Evolutionary conservation across 2,888 invertebrate genomes (phyloP).

Genomic region (Octonoba sinensis): DNA sequence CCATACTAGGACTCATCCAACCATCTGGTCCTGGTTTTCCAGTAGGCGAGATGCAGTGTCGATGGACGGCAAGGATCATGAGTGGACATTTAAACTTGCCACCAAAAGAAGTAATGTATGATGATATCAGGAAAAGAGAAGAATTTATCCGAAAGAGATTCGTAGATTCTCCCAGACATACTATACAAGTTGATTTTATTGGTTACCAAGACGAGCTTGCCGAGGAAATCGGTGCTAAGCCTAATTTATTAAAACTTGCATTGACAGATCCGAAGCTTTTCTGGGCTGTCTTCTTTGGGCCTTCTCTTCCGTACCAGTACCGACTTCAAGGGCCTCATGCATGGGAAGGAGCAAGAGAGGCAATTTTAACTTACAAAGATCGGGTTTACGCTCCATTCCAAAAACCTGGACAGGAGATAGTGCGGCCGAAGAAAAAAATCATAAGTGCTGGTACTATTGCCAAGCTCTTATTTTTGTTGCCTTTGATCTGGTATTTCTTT

Average conservation of each 20-base stretch:
- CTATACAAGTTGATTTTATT: slow-evolving; percentile 62
- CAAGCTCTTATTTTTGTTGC: slow-evolving; percentile 33
- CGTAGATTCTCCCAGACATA: slow-evolving; percentile 65
- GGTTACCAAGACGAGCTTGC: slow-evolving; percentile 73
- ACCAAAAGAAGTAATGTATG: slow-evolving; percentile 47
- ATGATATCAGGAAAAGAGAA: slow-evolving; percentile 33
- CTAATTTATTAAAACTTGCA: slow-evolving; percentile 69
- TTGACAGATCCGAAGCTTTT: slow-evolving; percentile 68
- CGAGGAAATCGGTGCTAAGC: slow-evolving; percentile 70
- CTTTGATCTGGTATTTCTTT: slow-evolving; percentile 39
- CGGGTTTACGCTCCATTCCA: slow-evolving; percentile 65
- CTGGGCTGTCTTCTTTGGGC: slow-evolving; percentile 69
- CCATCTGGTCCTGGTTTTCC: slow-evolving; percentile 66
- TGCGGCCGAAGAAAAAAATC: slow-evolving; percentile 12
- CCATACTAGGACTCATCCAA: slow-evolving; percentile 67
- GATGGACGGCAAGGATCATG: slow-evolving; percentile 61
- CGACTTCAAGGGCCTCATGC: slow-evolving; percentile 71
- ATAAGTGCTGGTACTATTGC: slow-evolving; percentile 10
- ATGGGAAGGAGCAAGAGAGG: slow-evolving; percentile 72
- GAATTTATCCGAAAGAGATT: slow-evolving; percentile 55
- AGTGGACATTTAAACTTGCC: slow-evolving; percentile 42
- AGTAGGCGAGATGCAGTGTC: slow-evolving; percentile 66
- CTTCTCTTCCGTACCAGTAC: slow-evolving; percentile 70
- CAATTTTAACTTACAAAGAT: slow-evolving; percentile 69
- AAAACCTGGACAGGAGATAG: slow-evolving; percentile 29